These are phyloP conservation scores for Yponomeuta sedellus DNA, from an alignment of 2,888 invertebrate species.

Conservation along the genomic window DNA sequence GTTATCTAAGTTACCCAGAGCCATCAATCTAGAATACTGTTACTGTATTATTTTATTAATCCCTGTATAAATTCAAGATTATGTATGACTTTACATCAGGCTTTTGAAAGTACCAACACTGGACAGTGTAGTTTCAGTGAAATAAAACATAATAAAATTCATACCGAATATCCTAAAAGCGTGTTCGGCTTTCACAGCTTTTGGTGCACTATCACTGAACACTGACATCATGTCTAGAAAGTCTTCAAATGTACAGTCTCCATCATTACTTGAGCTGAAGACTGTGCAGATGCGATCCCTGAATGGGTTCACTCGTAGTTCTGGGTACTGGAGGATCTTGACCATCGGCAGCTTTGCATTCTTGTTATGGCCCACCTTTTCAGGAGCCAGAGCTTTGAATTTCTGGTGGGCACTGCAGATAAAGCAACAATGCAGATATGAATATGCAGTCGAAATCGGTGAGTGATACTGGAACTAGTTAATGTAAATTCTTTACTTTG, in stretches of 20 bases:
- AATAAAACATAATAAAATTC: too few species aligned
- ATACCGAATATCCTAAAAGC: conserved; percentile 97
- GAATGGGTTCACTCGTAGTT: conserved; percentile 93
- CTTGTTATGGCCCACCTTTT: conserved; percentile 91
- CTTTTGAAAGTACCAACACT: too few species aligned
- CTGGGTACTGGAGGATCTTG: conserved; percentile 90
- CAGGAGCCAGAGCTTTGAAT: conserved; percentile 92
- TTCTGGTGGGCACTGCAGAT: conserved; percentile 88
- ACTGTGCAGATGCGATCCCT: conserved; percentile 93
- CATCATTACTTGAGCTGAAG: conserved; percentile 92
- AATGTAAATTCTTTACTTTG: too few species aligned
- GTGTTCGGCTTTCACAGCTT: conserved; percentile 95
- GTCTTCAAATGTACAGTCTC: conserved; percentile 96
- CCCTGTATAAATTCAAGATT: too few species aligned
- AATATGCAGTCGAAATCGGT: background rate
- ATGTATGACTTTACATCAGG: too few species aligned
- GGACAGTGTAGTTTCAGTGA: too few species aligned
- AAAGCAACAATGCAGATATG: conserved; percentile 2
- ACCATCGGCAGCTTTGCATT: conserved; percentile 91
- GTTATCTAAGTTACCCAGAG: too few species aligned
- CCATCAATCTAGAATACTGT: too few species aligned
- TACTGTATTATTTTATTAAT: too few species aligned
- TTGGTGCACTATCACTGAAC: conserved; percentile 93
- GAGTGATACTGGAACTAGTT: too few species aligned
- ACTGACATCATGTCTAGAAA: conserved; percentile 98